Percentiles rank a stretch among this genome's conserved stretches.
These are phyloP conservation scores for Neosilurus hyrtlii DNA, from an alignment of 2,797 vertebrate species.

Conservation along the genomic window DNA sequence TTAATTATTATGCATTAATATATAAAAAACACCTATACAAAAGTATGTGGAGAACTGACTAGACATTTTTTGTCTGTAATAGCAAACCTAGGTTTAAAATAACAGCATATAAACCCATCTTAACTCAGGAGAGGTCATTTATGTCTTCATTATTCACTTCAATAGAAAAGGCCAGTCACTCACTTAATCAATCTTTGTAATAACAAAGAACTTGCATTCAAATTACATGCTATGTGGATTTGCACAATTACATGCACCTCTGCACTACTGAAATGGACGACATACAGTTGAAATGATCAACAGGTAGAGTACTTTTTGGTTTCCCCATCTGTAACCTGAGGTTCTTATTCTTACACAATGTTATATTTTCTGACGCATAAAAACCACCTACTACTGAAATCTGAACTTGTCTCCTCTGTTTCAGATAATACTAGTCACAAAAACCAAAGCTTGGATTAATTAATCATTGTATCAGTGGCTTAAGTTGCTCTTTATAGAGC, in stretches of 20 bases:
- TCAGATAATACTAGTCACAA: neutral
- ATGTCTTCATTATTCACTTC: neutral
- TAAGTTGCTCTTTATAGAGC: neutral
- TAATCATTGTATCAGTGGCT: conserved; percentile 24
- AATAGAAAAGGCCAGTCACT: neutral
- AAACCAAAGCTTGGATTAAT: conserved; percentile 13
- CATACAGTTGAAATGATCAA: neutral
- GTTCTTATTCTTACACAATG: neutral
- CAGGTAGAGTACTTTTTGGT: neutral
- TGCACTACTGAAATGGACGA: neutral
- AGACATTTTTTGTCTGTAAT: neutral
- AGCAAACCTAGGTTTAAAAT: neutral
- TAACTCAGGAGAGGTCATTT: neutral
- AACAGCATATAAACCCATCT: neutral
- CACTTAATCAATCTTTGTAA: neutral
- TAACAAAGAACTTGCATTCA: neutral
- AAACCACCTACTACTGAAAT: neutral
- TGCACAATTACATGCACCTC: neutral
- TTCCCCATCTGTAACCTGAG: neutral
- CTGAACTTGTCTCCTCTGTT: conserved; percentile 10
- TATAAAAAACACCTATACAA: neutral
- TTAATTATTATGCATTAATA: too few relatives aligned
- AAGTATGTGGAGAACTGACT: neutral
- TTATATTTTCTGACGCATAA: conserved; percentile 7
- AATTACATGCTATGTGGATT: neutral